Conservation (phyloP, 1,140 invertebrate genomes). For the Drosophila mojavensis region DNA sequence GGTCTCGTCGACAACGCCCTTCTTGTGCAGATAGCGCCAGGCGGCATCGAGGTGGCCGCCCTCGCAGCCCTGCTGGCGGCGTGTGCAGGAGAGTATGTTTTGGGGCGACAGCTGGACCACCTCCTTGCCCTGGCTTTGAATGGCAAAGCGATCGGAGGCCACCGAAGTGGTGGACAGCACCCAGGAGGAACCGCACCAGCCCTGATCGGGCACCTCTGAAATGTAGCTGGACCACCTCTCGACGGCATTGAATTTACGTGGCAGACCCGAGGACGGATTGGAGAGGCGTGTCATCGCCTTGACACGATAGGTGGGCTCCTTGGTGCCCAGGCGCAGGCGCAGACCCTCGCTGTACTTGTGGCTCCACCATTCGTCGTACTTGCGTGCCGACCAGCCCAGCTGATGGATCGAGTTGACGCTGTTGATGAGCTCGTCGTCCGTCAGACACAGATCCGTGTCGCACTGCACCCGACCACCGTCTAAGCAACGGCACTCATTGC, state of each 20-base stretch:
- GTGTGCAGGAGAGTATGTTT: slow-evolving; percentile 93
- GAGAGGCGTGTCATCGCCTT: slow-evolving; percentile 89
- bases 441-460: slow-evolving; percentile 89
- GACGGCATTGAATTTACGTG: slow-evolving; percentile 90
- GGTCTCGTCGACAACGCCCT: slow-evolving; percentile 91
- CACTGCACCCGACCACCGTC: slow-evolving; percentile 87
- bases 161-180: slow-evolving; percentile 93
- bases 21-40: slow-evolving; percentile 93
- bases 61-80: slow-evolving; percentile 90
- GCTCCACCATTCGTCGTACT: slow-evolving; percentile 94
- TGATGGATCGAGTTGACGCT: slow-evolving; percentile 87
- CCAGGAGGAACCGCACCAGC: slow-evolving; percentile 97
- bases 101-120: slow-evolving; percentile 90
- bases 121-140: slow-evolving; percentile 92
- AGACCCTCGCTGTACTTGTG: slow-evolving; percentile 92
- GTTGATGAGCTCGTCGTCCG: slow-evolving; percentile 88
- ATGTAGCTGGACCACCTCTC: slow-evolving; percentile 89
- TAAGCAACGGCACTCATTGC: slow-evolving; percentile 91
- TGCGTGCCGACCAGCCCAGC: slow-evolving; percentile 90
- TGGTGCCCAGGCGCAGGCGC: slow-evolving; percentile 88
- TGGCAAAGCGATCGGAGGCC: slow-evolving; percentile 91
- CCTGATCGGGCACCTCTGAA: slow-evolving; percentile 92
- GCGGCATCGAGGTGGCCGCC: slow-evolving; percentile 95
- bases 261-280: slow-evolving; percentile 85
- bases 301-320: slow-evolving; percentile 86